Evolutionary conservation across 2,113 vertebrate genomes (phyloP).

Genomic region (Bos indicus): DNA sequence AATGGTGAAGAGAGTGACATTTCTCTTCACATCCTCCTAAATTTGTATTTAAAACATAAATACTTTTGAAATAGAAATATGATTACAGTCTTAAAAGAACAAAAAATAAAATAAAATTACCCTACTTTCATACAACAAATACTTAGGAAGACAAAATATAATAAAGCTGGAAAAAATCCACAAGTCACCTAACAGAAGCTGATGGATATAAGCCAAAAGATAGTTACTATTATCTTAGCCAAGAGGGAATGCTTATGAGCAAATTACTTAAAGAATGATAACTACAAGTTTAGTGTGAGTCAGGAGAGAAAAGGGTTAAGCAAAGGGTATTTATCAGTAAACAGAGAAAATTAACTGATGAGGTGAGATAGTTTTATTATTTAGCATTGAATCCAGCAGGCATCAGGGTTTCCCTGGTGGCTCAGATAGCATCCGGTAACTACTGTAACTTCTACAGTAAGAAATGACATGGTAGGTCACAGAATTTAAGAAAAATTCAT

Average conservation of each 20-base stretch:
- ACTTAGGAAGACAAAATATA: not conserved
- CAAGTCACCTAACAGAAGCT: not conserved
- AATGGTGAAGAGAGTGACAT: not conserved
- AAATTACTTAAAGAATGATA: not conserved
- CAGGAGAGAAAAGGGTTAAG: not conserved
- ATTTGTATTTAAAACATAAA: slow-evolving; percentile 1
- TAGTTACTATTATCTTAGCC: not conserved
- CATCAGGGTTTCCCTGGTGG: not conserved
- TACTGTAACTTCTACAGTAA: not conserved
- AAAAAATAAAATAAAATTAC: not conserved
- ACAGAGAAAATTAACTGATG: not conserved
- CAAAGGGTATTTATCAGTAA: not conserved
- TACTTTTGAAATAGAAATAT: not conserved
- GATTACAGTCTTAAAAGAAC: not conserved
- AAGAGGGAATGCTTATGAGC: not conserved
- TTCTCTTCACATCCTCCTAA: not conserved
- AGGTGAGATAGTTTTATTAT: not conserved
- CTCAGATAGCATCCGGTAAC: not conserved
- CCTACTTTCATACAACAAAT: not conserved
- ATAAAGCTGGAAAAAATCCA: not conserved
- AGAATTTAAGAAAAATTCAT: not conserved
- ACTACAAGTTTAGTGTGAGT: not conserved
- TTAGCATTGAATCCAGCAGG: not conserved
- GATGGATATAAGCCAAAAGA: not conserved
- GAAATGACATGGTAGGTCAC: not conserved